Percentiles rank a stretch among this genome's conserved stretches.
phyloP scores from a whole-genome alignment of 23 tunicate genomes.

The Ciona savignyi region DNA sequence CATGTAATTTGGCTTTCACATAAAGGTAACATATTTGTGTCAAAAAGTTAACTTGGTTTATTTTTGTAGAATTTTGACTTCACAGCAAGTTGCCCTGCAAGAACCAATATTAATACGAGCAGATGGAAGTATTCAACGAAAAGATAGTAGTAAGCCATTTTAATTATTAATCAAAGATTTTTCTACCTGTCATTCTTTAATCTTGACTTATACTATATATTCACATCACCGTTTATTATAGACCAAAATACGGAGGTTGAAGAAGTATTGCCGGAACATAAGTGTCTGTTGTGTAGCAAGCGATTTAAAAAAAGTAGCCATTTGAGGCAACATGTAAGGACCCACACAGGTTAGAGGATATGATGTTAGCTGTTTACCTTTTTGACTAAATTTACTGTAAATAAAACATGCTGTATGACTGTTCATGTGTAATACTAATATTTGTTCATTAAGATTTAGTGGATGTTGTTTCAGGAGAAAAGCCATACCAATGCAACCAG shows the following conservation, averaged over 20 bases:
- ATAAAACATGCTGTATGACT: too few relatives aligned
- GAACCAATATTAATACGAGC: background rate
- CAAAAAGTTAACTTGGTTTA: background rate
- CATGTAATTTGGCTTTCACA: too few relatives aligned
- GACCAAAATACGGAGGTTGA: too few relatives aligned
- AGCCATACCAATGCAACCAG: constrained; percentile 56
- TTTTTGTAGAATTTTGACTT: background rate
- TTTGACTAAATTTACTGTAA: background rate
- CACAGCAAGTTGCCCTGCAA: background rate
- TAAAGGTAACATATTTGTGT: too few relatives aligned
- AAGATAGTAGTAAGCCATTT: too few relatives aligned
- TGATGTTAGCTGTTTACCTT: background rate
- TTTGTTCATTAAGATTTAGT: too few relatives aligned
- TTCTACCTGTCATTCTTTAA: too few relatives aligned
- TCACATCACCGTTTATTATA: too few relatives aligned
- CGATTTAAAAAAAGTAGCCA: constrained; percentile 49
- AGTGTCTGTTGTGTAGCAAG: constrained; percentile 33
- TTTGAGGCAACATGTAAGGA: constrained; percentile 46
- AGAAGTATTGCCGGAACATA: constrained; percentile 7
- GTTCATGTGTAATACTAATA: too few relatives aligned
- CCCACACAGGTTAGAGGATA: constrained; percentile 48
- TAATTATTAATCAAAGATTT: too few relatives aligned
- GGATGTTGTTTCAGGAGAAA: constrained; percentile 76
- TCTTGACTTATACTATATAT: too few relatives aligned
- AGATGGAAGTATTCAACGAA: too few relatives aligned